Percentiles rank a stretch among this genome's conserved stretches.
Conservation (phyloP, 2,888 invertebrate genomes). For the Archaeoteleia sp. region DNA sequence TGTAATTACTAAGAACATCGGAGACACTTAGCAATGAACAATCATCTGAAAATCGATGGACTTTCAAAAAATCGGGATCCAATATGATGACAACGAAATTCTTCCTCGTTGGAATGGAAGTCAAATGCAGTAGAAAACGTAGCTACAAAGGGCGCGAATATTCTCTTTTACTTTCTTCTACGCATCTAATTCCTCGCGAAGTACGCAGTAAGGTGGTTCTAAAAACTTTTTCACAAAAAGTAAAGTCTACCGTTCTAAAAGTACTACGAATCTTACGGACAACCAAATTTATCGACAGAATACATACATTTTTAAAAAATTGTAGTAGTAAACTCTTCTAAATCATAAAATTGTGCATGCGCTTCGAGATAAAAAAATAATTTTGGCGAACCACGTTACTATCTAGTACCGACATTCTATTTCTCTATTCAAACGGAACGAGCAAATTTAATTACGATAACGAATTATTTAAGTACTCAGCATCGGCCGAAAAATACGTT, state of each 20-base stretch:
- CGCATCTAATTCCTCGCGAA: slow-evolving; percentile 25
- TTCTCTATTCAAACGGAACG: slow-evolving; percentile 15
- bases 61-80: slow-evolving; percentile 11
- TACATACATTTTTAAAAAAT: too few species aligned
- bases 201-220: slow-evolving; percentile 37
- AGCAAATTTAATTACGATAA: slow-evolving; percentile 24
- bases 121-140: slow-evolving; percentile 49
- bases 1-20: slow-evolving; percentile 30
- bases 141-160: slow-evolving; percentile 29
- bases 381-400: slow-evolving; percentile 31
- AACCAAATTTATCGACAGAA: too few species aligned
- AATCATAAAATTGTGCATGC: slow-evolving; percentile 11
- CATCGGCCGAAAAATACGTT: slow-evolving; percentile 22
- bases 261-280: slow-evolving; percentile 14
- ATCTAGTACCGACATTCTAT: slow-evolving; percentile 24
- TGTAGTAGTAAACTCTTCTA: too few species aligned
- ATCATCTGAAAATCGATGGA: slow-evolving; percentile 7
- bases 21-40: slow-evolving; percentile 35
- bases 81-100: slow-evolving; percentile 28
- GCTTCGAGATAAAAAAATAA: slow-evolving; percentile 16
- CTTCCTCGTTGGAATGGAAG: slow-evolving; percentile 32
- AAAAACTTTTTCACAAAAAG: slow-evolving; percentile 25
- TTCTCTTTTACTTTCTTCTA: slow-evolving; percentile 25
- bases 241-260: slow-evolving; percentile 18
- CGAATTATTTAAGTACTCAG: slow-evolving; percentile 27